Evolutionary conservation across 2,113 vertebrate genomes (phyloP).

Genomic region (Takifugu bimaculatus): DNA sequence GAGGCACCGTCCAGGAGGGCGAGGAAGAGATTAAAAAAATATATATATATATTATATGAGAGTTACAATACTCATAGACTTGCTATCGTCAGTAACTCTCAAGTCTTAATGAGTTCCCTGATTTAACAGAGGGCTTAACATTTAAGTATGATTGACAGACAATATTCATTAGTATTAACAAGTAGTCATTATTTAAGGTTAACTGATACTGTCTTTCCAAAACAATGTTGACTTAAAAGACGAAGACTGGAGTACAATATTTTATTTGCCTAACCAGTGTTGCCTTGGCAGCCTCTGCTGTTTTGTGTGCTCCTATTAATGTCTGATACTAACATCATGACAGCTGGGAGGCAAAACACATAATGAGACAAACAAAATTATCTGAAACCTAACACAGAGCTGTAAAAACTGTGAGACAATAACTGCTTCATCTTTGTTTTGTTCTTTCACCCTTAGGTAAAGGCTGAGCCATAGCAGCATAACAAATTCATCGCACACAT

Average conservation of each 20-base stretch:
- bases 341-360: background rate
- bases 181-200: background rate
- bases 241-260: background rate
- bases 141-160: background rate
- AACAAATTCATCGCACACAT: conserved; percentile 14
- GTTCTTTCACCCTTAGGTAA: background rate
- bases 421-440: background rate
- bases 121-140: background rate
- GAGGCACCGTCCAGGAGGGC: too few species aligned
- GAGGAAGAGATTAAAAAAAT: too few species aligned
- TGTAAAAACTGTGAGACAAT: background rate
- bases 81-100: too few species aligned
- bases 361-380: background rate
- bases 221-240: background rate
- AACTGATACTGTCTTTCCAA: too few species aligned
- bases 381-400: background rate
- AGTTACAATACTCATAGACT: too few species aligned
- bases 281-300: conserved; percentile 19
- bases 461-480: conserved; percentile 9
- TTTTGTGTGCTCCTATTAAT: conserved; percentile 27
- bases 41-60: too few species aligned
- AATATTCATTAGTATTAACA: background rate
- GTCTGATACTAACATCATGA: conserved; percentile 24
- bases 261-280: conserved; percentile 18
- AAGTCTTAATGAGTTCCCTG: background rate